Evolutionary conservation across 1,140 invertebrate genomes (phyloP), one percentile per base, ranked within the genome.

Genomic region (Euura saliciscinereae): DNA sequence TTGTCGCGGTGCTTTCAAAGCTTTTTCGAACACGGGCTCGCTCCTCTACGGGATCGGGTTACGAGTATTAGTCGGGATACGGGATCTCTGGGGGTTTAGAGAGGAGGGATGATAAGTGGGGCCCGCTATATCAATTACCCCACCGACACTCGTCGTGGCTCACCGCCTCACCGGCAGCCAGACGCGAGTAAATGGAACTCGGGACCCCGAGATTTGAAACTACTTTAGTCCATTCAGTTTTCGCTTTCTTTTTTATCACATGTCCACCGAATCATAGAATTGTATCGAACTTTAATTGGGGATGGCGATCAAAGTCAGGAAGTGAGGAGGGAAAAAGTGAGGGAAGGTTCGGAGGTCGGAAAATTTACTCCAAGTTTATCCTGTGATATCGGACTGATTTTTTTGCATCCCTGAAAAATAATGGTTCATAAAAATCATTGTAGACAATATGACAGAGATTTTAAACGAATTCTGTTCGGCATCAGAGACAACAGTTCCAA

Each of bases 111-210:
- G 45, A 73, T 68, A 70, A 66, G 43, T 28, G 69, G 28, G 43
- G 44, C 69, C 67, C 73, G 44, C 28, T 51, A 71, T 74, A 74
- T 74, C 73, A 74, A 74, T 74, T 71, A 74, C 73, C 73, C 51
- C 66, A 59, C 43, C 59, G 64, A 43, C 43, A 42, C 64, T 28
- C 28, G 28, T 28, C 28, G 28, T 28, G 28, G 28, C 28, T 28
- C 28, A 28, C 28, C 28, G 28, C 28, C 28, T 28, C 28, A 28
- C 28, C 8, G 51, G 10, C 51, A 59, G 51, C 51, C 51, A 59
- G 51, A 59, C 51, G 13, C 51, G 51, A 59, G 51, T 59, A 11
- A 59, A 59, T 59, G 10, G 51, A n/a, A 11, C 51, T 8, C 51
- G 13, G 13, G 3, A 59, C 51, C 28, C 51, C 51, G 51, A 59